Evolutionary conservation across 1,140 invertebrate genomes (phyloP), one percentile per base, ranked within the genome.

Genomic region (Penaeus indicus): DNA sequence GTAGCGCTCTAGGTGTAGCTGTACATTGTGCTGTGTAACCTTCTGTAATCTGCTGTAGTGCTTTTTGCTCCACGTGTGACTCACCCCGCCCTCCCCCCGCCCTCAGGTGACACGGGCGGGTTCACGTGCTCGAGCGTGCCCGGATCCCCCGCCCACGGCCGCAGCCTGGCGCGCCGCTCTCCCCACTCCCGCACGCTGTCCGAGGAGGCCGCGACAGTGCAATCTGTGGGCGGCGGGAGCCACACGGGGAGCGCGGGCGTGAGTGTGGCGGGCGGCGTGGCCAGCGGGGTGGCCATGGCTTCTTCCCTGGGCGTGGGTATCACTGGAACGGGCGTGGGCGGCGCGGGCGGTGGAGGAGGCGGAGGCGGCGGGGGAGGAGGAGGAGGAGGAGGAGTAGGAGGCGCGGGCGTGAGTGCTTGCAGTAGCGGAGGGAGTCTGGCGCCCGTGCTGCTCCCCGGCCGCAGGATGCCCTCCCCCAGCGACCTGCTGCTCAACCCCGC

Each of bases 401-500:
- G 61, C 13, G 16, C 22, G 21, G 61, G 79, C 19, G 21, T n/a
- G 61, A 60, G 47, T 8, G 54, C 27, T 25, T 25, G 11, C 38
- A 25, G 22, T 18, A 79, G 61, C 25, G n/a, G 25, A 13, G 54
- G 77, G 7, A 63, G 77, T 25, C 67, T 90, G 38, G 89, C 89
- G 19, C 82, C 88, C 69, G 83, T 88, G 27, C 32, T 84, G n/a
- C 72, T 81, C 21, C 80, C 86, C 42, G 69, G 89, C 38, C 69
- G 87, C 64, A 85, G 87, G 82, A 86, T 87, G 78, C 27, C 89
- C 90, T 77, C 72, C 86, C 88, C 72, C 83, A 87, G 19, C 77
- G 81, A 60, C 85, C 83, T 75, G 83, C 89, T 89, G 62, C 85
- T 86, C 67, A 86, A 86, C 77, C 85, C 85, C 16, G 75, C 62